These are phyloP conservation scores for Notarius quadriscutis DNA, from an alignment of 2,113 vertebrate genomes.

Conservation along the genomic window DNA sequence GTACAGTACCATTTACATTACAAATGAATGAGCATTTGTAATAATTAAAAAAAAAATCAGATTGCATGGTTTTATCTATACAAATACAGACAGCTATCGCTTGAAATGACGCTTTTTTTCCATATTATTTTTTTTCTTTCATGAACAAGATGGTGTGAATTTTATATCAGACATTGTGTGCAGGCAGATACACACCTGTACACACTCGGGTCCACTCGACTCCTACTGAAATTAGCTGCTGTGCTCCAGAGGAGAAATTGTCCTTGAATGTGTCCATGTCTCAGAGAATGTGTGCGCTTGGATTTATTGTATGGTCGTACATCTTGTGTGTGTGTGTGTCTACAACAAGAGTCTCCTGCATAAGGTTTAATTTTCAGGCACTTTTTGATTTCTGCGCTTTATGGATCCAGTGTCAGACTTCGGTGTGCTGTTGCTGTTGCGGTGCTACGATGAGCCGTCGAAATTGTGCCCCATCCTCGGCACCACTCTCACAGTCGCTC, in stretches of 20 bases:
- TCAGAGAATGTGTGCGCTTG: not conserved
- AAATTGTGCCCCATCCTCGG: slow-evolving; percentile 82
- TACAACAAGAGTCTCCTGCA: slow-evolving; percentile 47
- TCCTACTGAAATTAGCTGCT: slow-evolving; percentile 16
- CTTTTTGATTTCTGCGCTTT: slow-evolving; percentile 76
- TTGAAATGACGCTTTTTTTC: slow-evolving; percentile 68
- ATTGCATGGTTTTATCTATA: slow-evolving; percentile 80
- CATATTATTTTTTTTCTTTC: slow-evolving; percentile 34
- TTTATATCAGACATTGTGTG: slow-evolving; percentile 59
- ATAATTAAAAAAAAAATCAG: slow-evolving; percentile 61
- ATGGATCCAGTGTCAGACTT: slow-evolving; percentile 89
- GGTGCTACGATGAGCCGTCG: slow-evolving; percentile 83
- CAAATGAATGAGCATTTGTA: slow-evolving; percentile 71
- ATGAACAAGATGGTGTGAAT: slow-evolving; percentile 26
- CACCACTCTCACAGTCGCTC: slow-evolving; percentile 97
- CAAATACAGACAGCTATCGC: slow-evolving; percentile 87
- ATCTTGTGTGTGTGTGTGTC: slow-evolving; percentile 28
- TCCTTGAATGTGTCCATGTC: not conserved
- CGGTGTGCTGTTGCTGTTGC: slow-evolving; percentile 80
- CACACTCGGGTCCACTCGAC: not conserved
- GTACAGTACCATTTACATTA: slow-evolving; percentile 97
- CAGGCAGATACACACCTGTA: slow-evolving; percentile 16
- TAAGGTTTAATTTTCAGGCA: slow-evolving; percentile 85
- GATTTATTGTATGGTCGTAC: not conserved
- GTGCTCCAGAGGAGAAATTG: slow-evolving; percentile 31